A percentile compares a stretch with the other conserved stretches of the same genome.
Evolutionary conservation across 2,888 invertebrate genomes (phyloP).

Genomic region (Sphaerolaimus hirsutus): DNA sequence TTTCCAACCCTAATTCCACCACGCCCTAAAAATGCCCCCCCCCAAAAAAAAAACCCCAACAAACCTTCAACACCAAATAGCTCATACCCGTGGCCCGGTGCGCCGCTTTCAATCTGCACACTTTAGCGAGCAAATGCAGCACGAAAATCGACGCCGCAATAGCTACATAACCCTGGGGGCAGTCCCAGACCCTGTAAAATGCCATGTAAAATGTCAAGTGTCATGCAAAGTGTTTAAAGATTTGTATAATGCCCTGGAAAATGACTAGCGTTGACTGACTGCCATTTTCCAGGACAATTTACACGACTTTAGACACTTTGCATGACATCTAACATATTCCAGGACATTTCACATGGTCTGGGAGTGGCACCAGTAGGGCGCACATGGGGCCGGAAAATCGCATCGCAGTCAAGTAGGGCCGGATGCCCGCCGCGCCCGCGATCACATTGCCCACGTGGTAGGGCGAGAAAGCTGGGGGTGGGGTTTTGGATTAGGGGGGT

Average conservation of each 20-base stretch:
- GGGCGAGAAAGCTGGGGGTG: slow-evolving; percentile 67
- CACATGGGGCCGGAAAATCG: slow-evolving; percentile 80
- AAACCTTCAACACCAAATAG: slow-evolving; percentile 36
- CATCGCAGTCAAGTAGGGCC: slow-evolving; percentile 32
- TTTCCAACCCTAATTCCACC: too few relatives aligned
- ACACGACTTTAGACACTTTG: too few relatives aligned
- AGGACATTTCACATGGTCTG: too few relatives aligned
- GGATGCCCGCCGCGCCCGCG: slow-evolving; percentile 44
- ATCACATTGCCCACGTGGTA: slow-evolving; percentile 76
- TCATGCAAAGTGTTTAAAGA: too few relatives aligned
- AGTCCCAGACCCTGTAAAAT: slow-evolving; percentile 73
- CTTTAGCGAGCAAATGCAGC: slow-evolving; percentile 55
- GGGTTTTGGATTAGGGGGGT: too few relatives aligned
- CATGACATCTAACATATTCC: too few relatives aligned
- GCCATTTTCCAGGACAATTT: too few relatives aligned
- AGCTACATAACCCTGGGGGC: slow-evolving; percentile 70
- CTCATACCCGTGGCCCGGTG: slow-evolving; percentile 41
- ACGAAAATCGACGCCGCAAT: slow-evolving; percentile 57
- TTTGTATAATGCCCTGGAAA: too few relatives aligned
- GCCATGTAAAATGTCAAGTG: too few relatives aligned
- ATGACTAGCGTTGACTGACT: too few relatives aligned
- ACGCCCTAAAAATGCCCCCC: too few relatives aligned
- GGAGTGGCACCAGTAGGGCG: slow-evolving; percentile 57
- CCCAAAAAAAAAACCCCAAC: too few relatives aligned
- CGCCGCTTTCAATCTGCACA: slow-evolving; percentile 46